Percentiles rank a stretch among this genome's conserved stretches.
Evolutionary conservation across 2,113 vertebrate genomes (phyloP).

Genomic region (Xenus cinereus): DNA sequence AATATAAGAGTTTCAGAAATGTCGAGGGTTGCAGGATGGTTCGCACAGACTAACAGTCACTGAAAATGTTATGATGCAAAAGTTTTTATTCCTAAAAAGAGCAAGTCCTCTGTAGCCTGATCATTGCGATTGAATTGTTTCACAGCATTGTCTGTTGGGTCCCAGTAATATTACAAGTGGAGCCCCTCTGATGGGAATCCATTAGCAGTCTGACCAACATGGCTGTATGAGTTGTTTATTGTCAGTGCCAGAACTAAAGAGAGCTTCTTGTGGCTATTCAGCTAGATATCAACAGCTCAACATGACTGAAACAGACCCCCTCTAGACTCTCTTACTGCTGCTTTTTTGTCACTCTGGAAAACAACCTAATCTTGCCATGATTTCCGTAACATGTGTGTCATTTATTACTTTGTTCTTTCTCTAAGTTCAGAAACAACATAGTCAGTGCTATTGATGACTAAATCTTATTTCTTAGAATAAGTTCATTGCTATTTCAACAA

Average conservation of each 20-base stretch:
- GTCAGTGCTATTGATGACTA: not conserved
- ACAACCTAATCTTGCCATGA: not conserved
- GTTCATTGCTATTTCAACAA: not conserved
- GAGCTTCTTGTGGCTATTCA: not conserved
- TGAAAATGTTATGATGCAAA: not conserved
- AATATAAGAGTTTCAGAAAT: not conserved
- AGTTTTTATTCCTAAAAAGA: not conserved
- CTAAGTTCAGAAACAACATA: not conserved
- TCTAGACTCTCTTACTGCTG: not conserved
- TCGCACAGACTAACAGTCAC: not conserved
- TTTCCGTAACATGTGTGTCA: not conserved
- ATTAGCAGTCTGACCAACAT: rapidly evolving
- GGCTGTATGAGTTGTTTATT: not conserved
- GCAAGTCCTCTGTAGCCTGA: not conserved
- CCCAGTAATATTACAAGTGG: not conserved
- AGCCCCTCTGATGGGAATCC: not conserved
- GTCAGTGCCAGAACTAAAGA: not conserved
- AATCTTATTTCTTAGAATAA: not conserved
- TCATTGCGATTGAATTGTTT: not conserved
- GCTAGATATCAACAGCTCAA: not conserved
- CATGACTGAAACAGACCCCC: not conserved
- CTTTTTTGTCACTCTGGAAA: not conserved
- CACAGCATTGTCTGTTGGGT: not conserved
- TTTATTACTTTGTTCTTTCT: not conserved
- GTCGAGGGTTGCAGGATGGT: not conserved